Conservation (phyloP, 2,113 vertebrate species). For the Danionella cerebrum region DNA sequence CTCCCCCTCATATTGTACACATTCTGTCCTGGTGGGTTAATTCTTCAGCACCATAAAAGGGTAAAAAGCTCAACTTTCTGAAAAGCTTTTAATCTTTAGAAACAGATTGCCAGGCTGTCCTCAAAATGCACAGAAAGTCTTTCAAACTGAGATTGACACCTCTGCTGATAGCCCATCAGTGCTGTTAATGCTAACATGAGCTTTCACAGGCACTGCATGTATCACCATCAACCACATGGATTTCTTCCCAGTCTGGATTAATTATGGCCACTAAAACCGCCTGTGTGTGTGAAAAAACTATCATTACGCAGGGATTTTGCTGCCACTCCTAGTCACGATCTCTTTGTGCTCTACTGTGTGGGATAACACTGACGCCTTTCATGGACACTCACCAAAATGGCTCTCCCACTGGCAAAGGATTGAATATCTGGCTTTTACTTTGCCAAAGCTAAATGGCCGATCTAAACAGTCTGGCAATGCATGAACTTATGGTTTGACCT, state of each 20-base stretch:
- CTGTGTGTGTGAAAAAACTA: conserved; percentile 66
- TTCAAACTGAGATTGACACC: conserved; percentile 59
- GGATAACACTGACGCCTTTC: conserved; percentile 72
- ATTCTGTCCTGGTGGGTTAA: no score
- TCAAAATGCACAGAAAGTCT: conserved; percentile 30
- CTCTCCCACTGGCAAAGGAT: conserved; percentile 57
- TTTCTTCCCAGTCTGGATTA: conserved; percentile 64
- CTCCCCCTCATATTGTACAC: no score
- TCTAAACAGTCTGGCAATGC: background rate
- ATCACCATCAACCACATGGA: conserved; percentile 65
- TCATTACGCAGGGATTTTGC: conserved; percentile 52
- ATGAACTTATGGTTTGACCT: background rate
- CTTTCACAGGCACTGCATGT: conserved; percentile 74
- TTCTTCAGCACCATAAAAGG: no score
- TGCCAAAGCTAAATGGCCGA: background rate
- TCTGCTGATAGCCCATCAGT: conserved; percentile 64
- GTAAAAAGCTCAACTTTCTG: background rate
- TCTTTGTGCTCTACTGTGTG: conserved; percentile 65
- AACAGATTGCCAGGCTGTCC: conserved; percentile 38
- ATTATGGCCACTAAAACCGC: conserved; percentile 71
- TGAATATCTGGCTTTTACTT: background rate
- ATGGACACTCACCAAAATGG: conserved; percentile 65
- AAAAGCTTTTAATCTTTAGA: conserved; percentile 11
- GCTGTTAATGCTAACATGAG: conserved; percentile 68
- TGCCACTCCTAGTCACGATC: conserved; percentile 40